Base-by-base conservation (phyloP, 2,113 vertebrate genomes). In the Barnardius zonarius region DNA sequence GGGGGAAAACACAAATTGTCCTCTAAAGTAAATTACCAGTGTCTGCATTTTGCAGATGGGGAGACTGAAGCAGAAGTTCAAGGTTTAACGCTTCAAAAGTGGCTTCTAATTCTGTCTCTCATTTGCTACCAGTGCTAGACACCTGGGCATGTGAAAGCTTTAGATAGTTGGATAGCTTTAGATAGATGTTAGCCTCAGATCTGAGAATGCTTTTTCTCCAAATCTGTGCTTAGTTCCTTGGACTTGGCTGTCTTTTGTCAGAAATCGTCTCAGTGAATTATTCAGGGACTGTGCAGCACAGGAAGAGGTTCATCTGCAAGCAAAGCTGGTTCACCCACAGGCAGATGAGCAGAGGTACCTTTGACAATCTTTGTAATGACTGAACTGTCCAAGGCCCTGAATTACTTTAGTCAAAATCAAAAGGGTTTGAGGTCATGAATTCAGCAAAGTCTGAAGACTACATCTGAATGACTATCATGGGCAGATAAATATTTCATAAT, bases 221-320 rank as follows among this genome's bases (percentile, higher is more conserved):
- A 66, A 28, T 41, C 27, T 7, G 17, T 39, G 7, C 20, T n/a
- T 20, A 31, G 31, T 68, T 87, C 31, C 67, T 28, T 14, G n/a
- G 25, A 55, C 19, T 24, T 80, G 31, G 3, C 22, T 64, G 27
- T n/a, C 30, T 80, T 41, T 59, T 75, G 39, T 16, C 61, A 74
- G 23, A 59, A 61, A 79, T 37, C 1, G 1, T 54, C 64, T 46
- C 61, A 28, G 4, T 0, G 0, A 59, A 70, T 43, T 35, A 43
- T 30, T 37, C 10, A 11, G 82, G 20, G 31, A 22, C 49, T 52
- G 15, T 46, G 69, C 13, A 30, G 17, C 0, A 1, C 31, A 54
- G 14, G 18, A 62, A 83, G 13, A 30, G 37, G 27, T 51, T 86
- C 23, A 33, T 31, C 41, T 59, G 37, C 37, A 73, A 57, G 54